Evolutionary conservation across 2,113 vertebrate species (phyloP), one percentile per base, ranked within the genome.

Genomic region (Eolophus roseicapilla): DNA sequence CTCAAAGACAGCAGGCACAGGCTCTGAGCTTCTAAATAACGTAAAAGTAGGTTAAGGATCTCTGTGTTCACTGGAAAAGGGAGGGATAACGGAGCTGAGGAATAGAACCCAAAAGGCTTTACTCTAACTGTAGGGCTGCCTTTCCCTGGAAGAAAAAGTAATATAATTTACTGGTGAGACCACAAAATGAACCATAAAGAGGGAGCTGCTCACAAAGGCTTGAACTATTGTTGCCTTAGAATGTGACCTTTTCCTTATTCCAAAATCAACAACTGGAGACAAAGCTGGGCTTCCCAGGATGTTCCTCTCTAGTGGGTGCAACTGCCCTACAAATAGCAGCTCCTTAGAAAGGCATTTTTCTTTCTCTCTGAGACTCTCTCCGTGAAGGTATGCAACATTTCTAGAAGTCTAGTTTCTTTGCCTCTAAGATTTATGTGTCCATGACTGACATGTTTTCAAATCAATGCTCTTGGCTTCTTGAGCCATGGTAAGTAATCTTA

Each of bases 11-110:
- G 90, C 90, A 79, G 84, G 82, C 92, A 78, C 86, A 86, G 57
- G 76, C 92, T 86, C 78, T n/a, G 52, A 90, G 96, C 44, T 69
- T 95, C 65, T 86, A 37, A 97, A 94, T 84, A 68, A 81, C 0
- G 2, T 78, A 52, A 92, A 97, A 97, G 95, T 95, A 96, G 95
- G 95, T 96, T 97, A 97, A 96, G 93, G 93, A 96, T 90, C 90
- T 88, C 62, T 83, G 16, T 88, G 88, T 92, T 96, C 90, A 20
- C 39, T 68, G 82, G 79, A 87, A 86, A 93, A 60, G 76, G 50
- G 71, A 82, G 33, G 81, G 75, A 90, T 60, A 68, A 79, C 2
- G 0, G 49, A 76, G 85, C 57, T 33, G 67, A 70, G 75, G 47
- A 95, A 95, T 24, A 52, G 85, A 94, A 90, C 82, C 85, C 82